Evolutionary conservation across 2,888 invertebrate species (phyloP), one percentile per base, ranked within the genome.

Genomic region (Augiades crinisus): DNA sequence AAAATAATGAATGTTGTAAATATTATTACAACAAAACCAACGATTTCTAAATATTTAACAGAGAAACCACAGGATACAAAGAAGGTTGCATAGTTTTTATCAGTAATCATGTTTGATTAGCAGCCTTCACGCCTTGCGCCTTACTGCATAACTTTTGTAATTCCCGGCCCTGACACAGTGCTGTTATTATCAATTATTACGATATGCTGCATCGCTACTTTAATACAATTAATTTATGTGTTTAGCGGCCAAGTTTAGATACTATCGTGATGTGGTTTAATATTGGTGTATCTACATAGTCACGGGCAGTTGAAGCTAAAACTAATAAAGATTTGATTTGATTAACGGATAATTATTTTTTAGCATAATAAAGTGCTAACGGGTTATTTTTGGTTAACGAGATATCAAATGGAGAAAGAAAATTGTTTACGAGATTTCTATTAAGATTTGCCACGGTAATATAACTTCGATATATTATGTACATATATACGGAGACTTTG

Each of bases 41-140:
- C 41, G 46, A 56, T 62, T 62, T 59, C 58, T 57, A 59, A 57
- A 57, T 38, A 51, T 43, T 31, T 24, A 5, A 8, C 33, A 36
- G 49, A 56, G 60, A 62, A 60, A 62, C 63, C 61, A 49, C 57
- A 61, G 68, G 68, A 68, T 62, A 54, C 47, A 10, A 1, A 17
- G 61, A 61, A 67, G 67, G 68, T 53, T 56, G 52, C 33, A 55
- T 41, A 53, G 63, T 63, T 57, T 58, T 55, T 54, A 49, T 53
- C 45, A 47, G 34, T 46, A 58, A 56, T 58, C 43, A 51, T 41
- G 45, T 55, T 60, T 59, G 55, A 57, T 54, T 49, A 53, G 37
- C 53, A 58, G 46, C 61, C 61, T 60, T 61, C 63, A 59, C 50
- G 56, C 50, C 40, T 12, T 37, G 22, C 41, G 49, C 41, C 34